Evolutionary conservation across 1,140 invertebrate genomes (phyloP).

Genomic region (Plutomurus gul): DNA sequence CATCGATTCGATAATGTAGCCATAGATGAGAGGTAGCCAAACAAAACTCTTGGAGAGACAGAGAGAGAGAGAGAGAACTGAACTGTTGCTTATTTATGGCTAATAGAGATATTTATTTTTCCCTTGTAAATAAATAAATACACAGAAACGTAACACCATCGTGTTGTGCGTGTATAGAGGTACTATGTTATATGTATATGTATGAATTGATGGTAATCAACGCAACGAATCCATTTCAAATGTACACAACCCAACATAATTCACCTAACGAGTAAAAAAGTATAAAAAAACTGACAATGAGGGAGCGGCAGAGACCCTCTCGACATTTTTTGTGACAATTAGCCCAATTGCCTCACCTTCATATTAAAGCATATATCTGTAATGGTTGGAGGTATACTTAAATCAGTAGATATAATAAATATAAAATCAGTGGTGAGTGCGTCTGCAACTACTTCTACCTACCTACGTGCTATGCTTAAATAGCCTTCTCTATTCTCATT

Average conservation of each 20-base stretch:
- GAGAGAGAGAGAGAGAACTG: not conserved
- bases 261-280: not conserved
- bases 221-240: not conserved
- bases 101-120: slow-evolving; percentile 26
- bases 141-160: too few species aligned
- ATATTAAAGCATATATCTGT: too few species aligned
- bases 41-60: not conserved
- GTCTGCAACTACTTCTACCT: too few species aligned
- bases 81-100: not conserved
- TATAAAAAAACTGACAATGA: not conserved
- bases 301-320: not conserved
- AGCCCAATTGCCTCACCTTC: slow-evolving; percentile 37
- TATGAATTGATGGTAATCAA: not conserved
- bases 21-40: not conserved
- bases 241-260: not conserved
- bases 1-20: too few species aligned
- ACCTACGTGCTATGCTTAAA: not conserved
- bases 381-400: too few species aligned
- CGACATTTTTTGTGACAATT: slow-evolving; percentile 38
- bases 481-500: not conserved
- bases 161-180: not conserved
- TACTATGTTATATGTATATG: not conserved
- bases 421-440: too few species aligned
- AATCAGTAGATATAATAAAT: too few species aligned
- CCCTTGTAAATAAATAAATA: not conserved